Evolutionary conservation across 30 jellyfish, hydroid and myxozoan genomes (phyloP), one percentile per base, ranked within the genome.

Genomic region (Nemopilema nomurai): DNA sequence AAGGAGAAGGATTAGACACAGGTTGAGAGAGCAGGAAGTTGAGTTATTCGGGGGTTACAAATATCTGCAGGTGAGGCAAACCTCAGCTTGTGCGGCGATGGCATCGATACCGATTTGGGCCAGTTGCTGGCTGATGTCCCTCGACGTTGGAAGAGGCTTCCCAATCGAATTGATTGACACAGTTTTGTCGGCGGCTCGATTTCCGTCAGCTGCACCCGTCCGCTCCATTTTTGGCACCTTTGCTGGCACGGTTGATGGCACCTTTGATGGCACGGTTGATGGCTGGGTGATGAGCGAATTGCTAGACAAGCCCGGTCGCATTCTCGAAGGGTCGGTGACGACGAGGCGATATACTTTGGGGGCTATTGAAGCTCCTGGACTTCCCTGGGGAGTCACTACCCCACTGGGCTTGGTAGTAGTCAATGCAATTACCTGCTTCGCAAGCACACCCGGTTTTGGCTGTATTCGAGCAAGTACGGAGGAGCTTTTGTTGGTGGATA

Each of bases 71-170:
- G 25, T 0, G 25, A 9, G 20, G 24, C 29, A 28, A 19, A 79
- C 89, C 4, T 79, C 62, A 25, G 90, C 75, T 53, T 81, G 90
- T 0, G 76, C 83, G 1, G 83, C 76, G 16, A 84, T 84, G 1
- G 92, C 92, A 64, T 84, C 92, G 32, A 84, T 84, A 0, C 92
- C 92, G 31, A 84, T 84, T 41, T 84, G 92, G 6, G 92, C 92
- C 77, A 84, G 31, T 28, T 84, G 92, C 65, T 67, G 89, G 57
- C 49, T 77, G 80, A 86, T 69, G 66, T 76, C 89, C 32, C 29
- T 50, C 6, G 86, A 71, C 3, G 83, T 0, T 28, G 80, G 86
- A 1, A 27, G 62, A 0, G 17, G 18, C 21, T 28, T 24, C 23
- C 53, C 7, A 6, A 20, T 70, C 50, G 51, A 20, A 16, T 20